Base-by-base conservation (phyloP, 2,888 invertebrate genomes). In the Toxonevra muliebris region DNA sequence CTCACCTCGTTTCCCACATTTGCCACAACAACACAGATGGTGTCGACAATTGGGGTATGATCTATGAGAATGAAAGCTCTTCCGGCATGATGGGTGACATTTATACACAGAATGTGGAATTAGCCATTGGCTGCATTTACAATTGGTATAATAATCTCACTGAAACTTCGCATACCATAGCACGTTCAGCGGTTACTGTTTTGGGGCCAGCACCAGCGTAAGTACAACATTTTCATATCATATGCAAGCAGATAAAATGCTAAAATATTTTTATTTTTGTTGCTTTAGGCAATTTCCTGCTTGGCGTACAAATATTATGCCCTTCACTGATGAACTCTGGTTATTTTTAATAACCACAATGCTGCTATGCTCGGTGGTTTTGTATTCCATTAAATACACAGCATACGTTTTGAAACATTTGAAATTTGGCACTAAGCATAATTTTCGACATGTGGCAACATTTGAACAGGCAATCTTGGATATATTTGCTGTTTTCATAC, bases 101-200 rank as follows among this genome's bases (percentile, higher is more conserved):
- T 1, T 84, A 81, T 53, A 75, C 75, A 2, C 80, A 82, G 43
- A 75, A 79, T 12, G 79, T 79, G 1, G 84, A 84, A 61, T 43
- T 84, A 69, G 82, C 82, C 48, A 80, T 84, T 57, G 84, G 84
- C 1, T 83, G 84, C 65, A 78, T 83, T 17, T 84, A 84, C 71
- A 84, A 84, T 69, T 84, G 84, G 84, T 84, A 83, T 45, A 73
- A 82, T 67, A 76, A 78, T 40, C 75, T 82, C 5, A 82, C 81
- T 13, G 84, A 84, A 72, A 80, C 80, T 5, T 84, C 84, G 1
- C 72, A 76, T 20, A 69, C 76, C 7, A 82, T 84, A 19, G 82
- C 83, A 1, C 78, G 83, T 43, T 84, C 84, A 0, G 79, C 82
- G 1, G 82, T 84, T 0, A 82, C 83, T 0, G 73, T 84, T 12